Percentiles rank a stretch among this genome's conserved stretches.
Evolutionary conservation across 2,888 invertebrate species (phyloP).

Genomic region (Sesamia inferens): DNA sequence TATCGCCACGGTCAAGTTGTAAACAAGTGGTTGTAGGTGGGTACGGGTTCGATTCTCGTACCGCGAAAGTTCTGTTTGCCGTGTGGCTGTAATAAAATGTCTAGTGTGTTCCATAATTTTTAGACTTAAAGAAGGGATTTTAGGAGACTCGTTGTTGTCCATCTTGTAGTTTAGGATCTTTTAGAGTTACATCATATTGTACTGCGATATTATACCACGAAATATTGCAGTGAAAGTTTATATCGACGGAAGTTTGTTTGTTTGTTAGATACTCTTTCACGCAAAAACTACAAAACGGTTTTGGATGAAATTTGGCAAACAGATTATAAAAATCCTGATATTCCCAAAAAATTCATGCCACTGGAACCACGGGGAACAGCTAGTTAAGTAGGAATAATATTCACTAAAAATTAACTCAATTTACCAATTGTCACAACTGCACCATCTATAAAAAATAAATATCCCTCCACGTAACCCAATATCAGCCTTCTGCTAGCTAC

Average conservation of each 20-base stretch:
- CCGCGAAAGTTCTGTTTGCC: slow-evolving; percentile 76
- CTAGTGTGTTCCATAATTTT: slow-evolving; percentile 66
- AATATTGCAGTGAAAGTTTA: slow-evolving; percentile 2
- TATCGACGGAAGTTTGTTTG: too few species aligned
- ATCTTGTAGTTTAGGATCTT: slow-evolving; percentile 51
- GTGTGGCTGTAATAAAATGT: slow-evolving; percentile 77
- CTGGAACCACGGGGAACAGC: too few species aligned
- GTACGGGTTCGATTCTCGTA: slow-evolving; percentile 79
- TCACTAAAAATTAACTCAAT: neutral
- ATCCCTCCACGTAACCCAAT: neutral
- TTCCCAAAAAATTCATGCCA: too few species aligned
- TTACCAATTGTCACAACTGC: neutral
- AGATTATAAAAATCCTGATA: too few species aligned
- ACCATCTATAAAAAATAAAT: too few species aligned
- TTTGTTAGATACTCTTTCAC: too few species aligned
- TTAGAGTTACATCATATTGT: slow-evolving; percentile 57
- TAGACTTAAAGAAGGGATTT: slow-evolving; percentile 64
- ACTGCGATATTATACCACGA: neutral
- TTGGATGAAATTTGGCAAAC: too few species aligned
- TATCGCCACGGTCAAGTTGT: slow-evolving; percentile 81
- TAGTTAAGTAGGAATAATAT: too few species aligned
- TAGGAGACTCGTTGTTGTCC: slow-evolving; percentile 49
- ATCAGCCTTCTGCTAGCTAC: slow-evolving; percentile 5
- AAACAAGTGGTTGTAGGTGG: slow-evolving; percentile 84
- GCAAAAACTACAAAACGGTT: too few species aligned